Base-by-base conservation (phyloP, 2,113 vertebrate genomes). In the Euleptes europaea region DNA sequence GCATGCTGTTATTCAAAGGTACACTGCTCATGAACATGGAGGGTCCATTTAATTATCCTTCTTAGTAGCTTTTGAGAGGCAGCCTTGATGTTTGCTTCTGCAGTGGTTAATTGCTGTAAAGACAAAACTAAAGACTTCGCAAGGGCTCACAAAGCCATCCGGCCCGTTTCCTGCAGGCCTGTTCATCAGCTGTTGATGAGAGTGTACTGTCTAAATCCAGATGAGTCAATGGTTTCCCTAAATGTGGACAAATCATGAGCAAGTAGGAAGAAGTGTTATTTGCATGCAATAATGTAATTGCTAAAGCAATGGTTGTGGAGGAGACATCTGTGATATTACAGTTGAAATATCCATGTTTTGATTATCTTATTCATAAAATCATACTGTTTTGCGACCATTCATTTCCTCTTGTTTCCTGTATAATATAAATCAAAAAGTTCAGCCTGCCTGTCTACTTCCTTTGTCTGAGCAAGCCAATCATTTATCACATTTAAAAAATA, bases 321-420 rank as follows among this genome's bases (percentile, higher is more conserved):
- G 87, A 89, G 88, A 92, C 90, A 92, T 89, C 91, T 93, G 86
- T 78, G 82, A 51, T 86, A 77, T 65, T 93, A 57, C 0, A 0
- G 88, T 84, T 82, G 76, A 90, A 91, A 57, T 80, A 78, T 66
- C 91, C 79, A 11, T 90, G 87, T 92, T 95, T 89, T 94, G 80
- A 94, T 95, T 94, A 92, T 91, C 91, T 93, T 92, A 91, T 94
- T 95, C 93, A 94, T 92, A 85, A 92, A 95, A 88, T 94, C 85
- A 0, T 88, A 82, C 87, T 90, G 91, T 7, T 88, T 92, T 86
- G 77, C 76, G 80, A 81, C 88, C 88, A 2, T 89, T 90, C 85
- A 88, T 95, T 93, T 95, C 91, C 92, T 91, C 87, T 84, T 90
- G 76, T 88, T 92, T 94, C 67, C 70, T 91, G 85, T 78, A 78